Evolutionary conservation across 2,888 invertebrate species (phyloP).

Genomic region (Shargacucullia verbasci): DNA sequence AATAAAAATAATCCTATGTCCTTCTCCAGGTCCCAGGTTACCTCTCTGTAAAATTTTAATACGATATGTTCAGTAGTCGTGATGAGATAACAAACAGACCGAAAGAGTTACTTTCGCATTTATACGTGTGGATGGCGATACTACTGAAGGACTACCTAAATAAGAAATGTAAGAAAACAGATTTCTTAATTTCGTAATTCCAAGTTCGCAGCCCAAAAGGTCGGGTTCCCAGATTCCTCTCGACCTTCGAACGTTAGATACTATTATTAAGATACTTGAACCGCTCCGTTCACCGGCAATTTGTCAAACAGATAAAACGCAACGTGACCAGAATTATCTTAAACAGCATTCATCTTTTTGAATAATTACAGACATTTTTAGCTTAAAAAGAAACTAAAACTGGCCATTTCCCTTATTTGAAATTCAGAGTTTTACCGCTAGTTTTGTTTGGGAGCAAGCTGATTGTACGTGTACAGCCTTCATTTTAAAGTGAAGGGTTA

Average conservation of each 20-base stretch:
- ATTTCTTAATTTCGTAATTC: slow-evolving; percentile 12
- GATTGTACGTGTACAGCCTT: neutral
- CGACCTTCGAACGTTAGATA: slow-evolving; percentile 54
- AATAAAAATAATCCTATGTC: too few species aligned
- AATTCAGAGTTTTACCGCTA: slow-evolving; percentile 31
- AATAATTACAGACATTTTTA: slow-evolving; percentile 77
- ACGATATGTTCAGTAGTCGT: too few species aligned
- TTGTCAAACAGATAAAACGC: slow-evolving; percentile 84
- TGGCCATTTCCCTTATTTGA: slow-evolving; percentile 57
- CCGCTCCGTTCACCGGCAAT: slow-evolving; percentile 75
- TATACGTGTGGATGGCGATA: too few species aligned
- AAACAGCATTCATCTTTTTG: slow-evolving; percentile 81
- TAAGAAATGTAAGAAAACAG: slow-evolving; percentile 1
- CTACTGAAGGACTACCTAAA: too few species aligned
- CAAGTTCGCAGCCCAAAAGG: slow-evolving; percentile 13
- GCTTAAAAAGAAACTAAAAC: slow-evolving; percentile 63
- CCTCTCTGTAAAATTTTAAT: too few species aligned
- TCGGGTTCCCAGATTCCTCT: slow-evolving; percentile 28
- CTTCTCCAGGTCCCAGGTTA: too few species aligned
- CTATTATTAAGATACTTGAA: slow-evolving; percentile 73
- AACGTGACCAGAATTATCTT: slow-evolving; percentile 84
- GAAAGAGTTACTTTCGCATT: too few species aligned
- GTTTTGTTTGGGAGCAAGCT: neutral
- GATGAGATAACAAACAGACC: too few species aligned
- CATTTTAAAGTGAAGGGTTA: neutral